Evolutionary conservation across 2,113 vertebrate species (phyloP), one percentile per base, ranked within the genome.

Genomic region (Athene noctua): DNA sequence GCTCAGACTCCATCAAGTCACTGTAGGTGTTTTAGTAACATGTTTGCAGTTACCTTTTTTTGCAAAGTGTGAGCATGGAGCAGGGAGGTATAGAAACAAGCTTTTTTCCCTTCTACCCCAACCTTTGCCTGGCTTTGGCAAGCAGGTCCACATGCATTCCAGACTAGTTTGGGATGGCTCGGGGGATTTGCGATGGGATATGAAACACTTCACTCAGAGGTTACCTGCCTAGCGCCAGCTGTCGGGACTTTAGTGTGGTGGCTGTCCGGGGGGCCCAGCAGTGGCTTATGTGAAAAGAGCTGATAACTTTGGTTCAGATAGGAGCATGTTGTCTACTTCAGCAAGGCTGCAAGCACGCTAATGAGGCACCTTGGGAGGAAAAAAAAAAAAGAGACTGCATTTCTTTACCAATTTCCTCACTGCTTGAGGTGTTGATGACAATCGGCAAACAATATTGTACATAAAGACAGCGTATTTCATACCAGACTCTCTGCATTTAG

Each of bases 201-300:
- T 97, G 97, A 96, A 97, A 97, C 95, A 95, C 95, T 95, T 97
- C 15, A 9, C 80, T 96, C 0, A 0, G 75, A 89, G 77, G 80
- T 72, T 90, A 90, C 85, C 86, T 93, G 85, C 87, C 87, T 73
- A 36, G 52, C 7, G 0, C 83, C 55, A 80, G 52, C 88, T 92
- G 81, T 81, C 3, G 10, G 62, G 79, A 80, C 82, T 93, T 74
- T 13, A 52, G 34, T 2, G 4, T 34, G 61, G 77, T 13, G 4
- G 65, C 51, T 94, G 46, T 52, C 75, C 10, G 4, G 30, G 83
- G 61, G 47, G 29, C 19, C 70, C 3, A 0, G 36, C 63, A 8
- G 73, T 44, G 40, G 59, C 59, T 81, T 67, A 51, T 0, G 0
- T 94, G 68, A 55, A 77, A 85, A 65, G 66, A 55, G 22, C 84